phyloP scores from a whole-genome alignment of 2,888 invertebrate genomes.

The Rhaphigaster nebulosa region DNA sequence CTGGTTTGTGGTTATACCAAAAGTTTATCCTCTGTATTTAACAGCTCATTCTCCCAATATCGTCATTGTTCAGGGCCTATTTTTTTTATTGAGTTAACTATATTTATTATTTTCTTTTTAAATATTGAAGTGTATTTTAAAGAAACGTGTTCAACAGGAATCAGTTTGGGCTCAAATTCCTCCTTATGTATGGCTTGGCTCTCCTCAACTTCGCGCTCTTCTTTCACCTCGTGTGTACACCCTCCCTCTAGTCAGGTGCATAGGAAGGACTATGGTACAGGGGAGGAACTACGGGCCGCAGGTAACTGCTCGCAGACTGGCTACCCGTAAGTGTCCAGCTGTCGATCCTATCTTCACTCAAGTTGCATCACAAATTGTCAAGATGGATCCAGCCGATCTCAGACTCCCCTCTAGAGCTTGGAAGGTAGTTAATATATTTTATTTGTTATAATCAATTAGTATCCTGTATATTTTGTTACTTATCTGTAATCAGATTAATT shows the following conservation, averaged over 20 bases:
- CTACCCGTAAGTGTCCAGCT: slow-evolving; percentile 72
- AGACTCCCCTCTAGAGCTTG: slow-evolving; percentile 76
- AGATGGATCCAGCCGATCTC: slow-evolving; percentile 73
- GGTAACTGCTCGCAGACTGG: slow-evolving; percentile 75
- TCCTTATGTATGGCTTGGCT: slow-evolving; percentile 69
- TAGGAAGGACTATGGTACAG: slow-evolving; percentile 78
- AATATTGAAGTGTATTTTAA: no score
- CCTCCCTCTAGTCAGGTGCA: slow-evolving; percentile 75
- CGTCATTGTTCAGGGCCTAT: no score
- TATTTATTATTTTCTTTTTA: no score
- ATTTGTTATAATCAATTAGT: neutral
- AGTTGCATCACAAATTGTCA: slow-evolving; percentile 76
- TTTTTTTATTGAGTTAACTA: no score
- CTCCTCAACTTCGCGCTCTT: slow-evolving; percentile 71
- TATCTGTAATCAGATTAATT: no score
- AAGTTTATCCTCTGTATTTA: no score
- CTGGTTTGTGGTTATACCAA: neutral
- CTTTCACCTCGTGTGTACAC: slow-evolving; percentile 75
- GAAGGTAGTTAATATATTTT: slow-evolving; percentile 70
- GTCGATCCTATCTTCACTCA: slow-evolving; percentile 75
- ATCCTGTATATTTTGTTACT: neutral
- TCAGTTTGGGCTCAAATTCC: slow-evolving; percentile 68
- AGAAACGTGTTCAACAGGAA: slow-evolving; percentile 60
- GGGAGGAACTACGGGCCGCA: slow-evolving; percentile 78
- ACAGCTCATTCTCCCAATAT: no score